Evolutionary conservation across 2,888 invertebrate genomes (phyloP).

Genomic region (Hecatera dysodea): DNA sequence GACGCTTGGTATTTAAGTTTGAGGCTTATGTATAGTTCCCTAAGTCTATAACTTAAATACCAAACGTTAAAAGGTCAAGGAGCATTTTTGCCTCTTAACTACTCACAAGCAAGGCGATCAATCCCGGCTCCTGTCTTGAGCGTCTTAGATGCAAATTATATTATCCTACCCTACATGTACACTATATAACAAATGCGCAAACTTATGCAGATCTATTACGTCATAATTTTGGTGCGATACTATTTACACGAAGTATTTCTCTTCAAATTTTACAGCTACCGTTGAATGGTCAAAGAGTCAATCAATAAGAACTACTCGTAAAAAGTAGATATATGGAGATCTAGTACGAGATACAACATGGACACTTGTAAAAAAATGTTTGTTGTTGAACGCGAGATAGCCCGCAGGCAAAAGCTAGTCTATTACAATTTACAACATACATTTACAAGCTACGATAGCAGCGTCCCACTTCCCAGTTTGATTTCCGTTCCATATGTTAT

Average conservation of each 20-base stretch:
- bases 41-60: constrained; percentile 1
- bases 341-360: not conserved
- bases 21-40: no score
- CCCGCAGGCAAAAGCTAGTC: not conserved
- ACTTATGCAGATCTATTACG: not conserved
- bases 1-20: no score
- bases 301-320: not conserved
- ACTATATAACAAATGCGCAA: constrained; percentile 15
- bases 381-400: not conserved
- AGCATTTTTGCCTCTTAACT: constrained; percentile 31
- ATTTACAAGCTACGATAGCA: constrained; percentile 15
- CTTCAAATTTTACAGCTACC: not conserved
- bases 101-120: constrained; percentile 19
- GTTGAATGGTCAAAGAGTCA: not conserved
- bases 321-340: not conserved
- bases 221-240: not conserved
- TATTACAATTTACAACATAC: constrained; percentile 27
- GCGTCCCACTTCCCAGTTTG: constrained; percentile 42
- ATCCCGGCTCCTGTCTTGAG: constrained; percentile 25
- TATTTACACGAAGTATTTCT: not conserved
- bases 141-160: constrained; percentile 37
- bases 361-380: not conserved
- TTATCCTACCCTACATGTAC: constrained; percentile 19
- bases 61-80: constrained; percentile 40
- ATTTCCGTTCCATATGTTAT: constrained; percentile 49